phyloP scores from a whole-genome alignment of 2,888 invertebrate species.

The Microplitis manilae region DNA sequence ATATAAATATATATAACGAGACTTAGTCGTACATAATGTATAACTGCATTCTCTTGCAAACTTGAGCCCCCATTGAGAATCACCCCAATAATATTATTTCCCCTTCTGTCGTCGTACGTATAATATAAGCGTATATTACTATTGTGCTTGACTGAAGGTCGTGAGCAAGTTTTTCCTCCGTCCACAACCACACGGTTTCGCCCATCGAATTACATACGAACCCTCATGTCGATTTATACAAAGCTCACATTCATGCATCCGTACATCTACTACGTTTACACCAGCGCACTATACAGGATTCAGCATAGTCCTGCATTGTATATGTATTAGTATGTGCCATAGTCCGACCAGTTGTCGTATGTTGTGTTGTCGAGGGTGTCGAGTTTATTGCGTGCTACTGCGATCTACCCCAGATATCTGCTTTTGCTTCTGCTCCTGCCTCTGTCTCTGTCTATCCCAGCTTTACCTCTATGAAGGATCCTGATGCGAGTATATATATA shows the following conservation, averaged over 20 bases:
- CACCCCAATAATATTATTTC: not conserved
- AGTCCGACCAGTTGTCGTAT: constrained; percentile 38
- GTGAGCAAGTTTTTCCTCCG: constrained; percentile 26
- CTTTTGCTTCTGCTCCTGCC: constrained; percentile 24
- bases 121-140: not conserved
- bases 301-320: not conserved
- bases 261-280: constrained; percentile 12
- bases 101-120: not conserved
- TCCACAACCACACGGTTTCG: constrained; percentile 32
- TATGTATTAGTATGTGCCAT: constrained; percentile 10
- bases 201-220: constrained; percentile 25
- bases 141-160: constrained; percentile 23
- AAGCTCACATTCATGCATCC: not conserved
- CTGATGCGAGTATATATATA: constrained; percentile 11
- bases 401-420: not conserved
- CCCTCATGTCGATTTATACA: not conserved
- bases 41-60: not conserved
- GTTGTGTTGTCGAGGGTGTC: constrained; percentile 46
- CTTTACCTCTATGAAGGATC: constrained; percentile 2
- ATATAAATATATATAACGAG: too few relatives aligned
- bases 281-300: not conserved
- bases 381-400: constrained; percentile 48
- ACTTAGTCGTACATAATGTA: not conserved
- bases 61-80: not conserved
- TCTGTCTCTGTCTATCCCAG: constrained; percentile 24